Evolutionary conservation across 92 coral and sea anemone species (phyloP).

Genomic region (Paramuricea clavata): DNA sequence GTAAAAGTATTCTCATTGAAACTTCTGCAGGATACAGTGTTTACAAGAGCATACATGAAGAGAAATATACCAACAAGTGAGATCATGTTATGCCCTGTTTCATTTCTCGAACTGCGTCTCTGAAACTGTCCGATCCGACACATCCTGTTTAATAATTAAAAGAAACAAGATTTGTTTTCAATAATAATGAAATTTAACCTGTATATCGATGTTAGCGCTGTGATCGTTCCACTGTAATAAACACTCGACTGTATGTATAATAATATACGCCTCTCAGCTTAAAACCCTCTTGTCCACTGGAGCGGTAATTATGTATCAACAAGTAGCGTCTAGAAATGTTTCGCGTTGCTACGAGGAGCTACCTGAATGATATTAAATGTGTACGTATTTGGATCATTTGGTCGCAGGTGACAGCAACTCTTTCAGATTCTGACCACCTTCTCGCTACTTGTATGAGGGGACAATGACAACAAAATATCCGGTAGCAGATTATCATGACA

Average conservation of each 20-base stretch:
- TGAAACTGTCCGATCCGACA: slow-evolving; percentile 1
- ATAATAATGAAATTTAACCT: slow-evolving; percentile 1
- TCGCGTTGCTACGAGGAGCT: background rate
- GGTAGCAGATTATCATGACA: slow-evolving; percentile 60
- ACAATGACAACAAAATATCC: slow-evolving; percentile 57
- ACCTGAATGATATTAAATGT: slow-evolving; percentile 2
- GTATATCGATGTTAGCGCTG: background rate
- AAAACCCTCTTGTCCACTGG: slow-evolving; percentile 31
- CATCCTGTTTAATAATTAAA: slow-evolving; percentile 35
- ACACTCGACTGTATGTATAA: slow-evolving; percentile 7
- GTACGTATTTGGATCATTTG: no score
- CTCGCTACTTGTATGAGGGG: slow-evolving; percentile 23
- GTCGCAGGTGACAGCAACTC: slow-evolving; percentile 17
- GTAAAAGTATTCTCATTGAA: background rate
- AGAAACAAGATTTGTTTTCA: slow-evolving; percentile 15
- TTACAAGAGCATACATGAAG: background rate
- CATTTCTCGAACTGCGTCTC: slow-evolving; percentile 20
- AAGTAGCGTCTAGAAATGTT: slow-evolving; percentile 14
- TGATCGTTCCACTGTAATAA: background rate
- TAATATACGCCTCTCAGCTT: slow-evolving; percentile 13
- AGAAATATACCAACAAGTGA: background rate
- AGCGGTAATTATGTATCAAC: slow-evolving; percentile 38
- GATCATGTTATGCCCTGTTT: background rate
- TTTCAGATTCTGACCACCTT: slow-evolving; percentile 44
- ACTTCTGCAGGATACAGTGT: slow-evolving; percentile 16